Evolutionary conservation across 1,140 invertebrate species (phyloP).

Genomic region (Anoplolepis gracilipes): DNA sequence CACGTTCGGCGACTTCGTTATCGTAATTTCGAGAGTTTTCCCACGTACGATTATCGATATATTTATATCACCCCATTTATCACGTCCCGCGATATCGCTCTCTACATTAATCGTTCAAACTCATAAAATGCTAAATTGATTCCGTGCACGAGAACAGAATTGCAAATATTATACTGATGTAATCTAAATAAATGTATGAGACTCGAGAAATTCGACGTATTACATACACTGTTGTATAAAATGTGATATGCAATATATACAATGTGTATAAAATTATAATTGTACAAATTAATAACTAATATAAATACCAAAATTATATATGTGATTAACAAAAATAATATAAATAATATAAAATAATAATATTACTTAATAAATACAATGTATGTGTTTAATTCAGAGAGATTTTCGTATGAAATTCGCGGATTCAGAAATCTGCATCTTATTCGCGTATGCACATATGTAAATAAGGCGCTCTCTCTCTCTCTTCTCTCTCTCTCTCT

Average conservation of each 20-base stretch:
- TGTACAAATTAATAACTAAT: too few species aligned
- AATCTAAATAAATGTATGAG: neutral
- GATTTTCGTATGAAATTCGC: neutral
- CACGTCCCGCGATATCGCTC: conserved; percentile 13
- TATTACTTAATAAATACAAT: neutral
- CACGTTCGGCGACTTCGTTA: conserved; percentile 51
- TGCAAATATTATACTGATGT: neutral
- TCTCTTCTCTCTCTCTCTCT: too few species aligned
- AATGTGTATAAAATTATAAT: neutral
- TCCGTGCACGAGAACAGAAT: neutral
- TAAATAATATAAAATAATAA: neutral
- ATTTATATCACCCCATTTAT: conserved; percentile 38
- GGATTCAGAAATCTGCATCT: too few species aligned
- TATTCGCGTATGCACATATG: too few species aligned
- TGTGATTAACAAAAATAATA: too few species aligned
- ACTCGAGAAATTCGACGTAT: neutral
- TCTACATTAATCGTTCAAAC: conserved; percentile 24
- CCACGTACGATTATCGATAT: conserved; percentile 49
- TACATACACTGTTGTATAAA: neutral
- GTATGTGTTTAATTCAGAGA: neutral
- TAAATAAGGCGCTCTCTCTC: too few species aligned
- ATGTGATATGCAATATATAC: too few species aligned
- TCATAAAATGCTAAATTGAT: conserved; percentile 35
- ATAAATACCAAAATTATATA: neutral
- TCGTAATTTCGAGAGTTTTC: conserved; percentile 58